Percentiles rank a stretch among this genome's conserved stretches.
phyloP scores from a whole-genome alignment of 2,888 invertebrate species.

The Graphium colonna region DNA sequence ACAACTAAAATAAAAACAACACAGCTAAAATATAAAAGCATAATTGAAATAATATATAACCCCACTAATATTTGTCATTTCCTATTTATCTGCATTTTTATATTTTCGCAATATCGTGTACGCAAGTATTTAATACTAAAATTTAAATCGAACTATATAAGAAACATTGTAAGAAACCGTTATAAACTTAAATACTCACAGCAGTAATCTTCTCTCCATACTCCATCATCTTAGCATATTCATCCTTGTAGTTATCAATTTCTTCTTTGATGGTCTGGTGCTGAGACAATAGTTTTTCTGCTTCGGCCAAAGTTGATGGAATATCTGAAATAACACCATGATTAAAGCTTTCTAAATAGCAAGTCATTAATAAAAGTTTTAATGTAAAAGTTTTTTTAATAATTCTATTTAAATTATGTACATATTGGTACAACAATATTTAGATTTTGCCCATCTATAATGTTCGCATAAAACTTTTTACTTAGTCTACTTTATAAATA shows the following conservation, averaged over 20 bases:
- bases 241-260: conserved; percentile 99
- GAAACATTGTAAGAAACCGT: too few relatives aligned
- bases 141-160: too few relatives aligned
- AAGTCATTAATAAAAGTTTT: too few relatives aligned
- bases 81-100: neutral
- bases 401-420: too few relatives aligned
- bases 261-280: conserved; percentile 99
- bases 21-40: neutral
- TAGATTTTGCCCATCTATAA: too few relatives aligned
- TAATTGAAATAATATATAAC: conserved; percentile 6
- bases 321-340: conserved; percentile 80
- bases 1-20: conserved; percentile 2
- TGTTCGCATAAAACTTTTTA: too few relatives aligned
- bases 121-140: too few relatives aligned
- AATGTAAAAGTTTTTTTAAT: too few relatives aligned
- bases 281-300: conserved; percentile 97
- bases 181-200: conserved; percentile 54
- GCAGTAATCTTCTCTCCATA: conserved; percentile 97
- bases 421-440: too few relatives aligned
- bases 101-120: too few relatives aligned
- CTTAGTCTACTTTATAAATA: too few relatives aligned
- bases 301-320: conserved; percentile 95
- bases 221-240: conserved; percentile 99
- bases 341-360: neutral
- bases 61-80: neutral